These are phyloP conservation scores for Diarsia dahlii DNA, from an alignment of 2,888 invertebrate genomes.

Conservation along the genomic window DNA sequence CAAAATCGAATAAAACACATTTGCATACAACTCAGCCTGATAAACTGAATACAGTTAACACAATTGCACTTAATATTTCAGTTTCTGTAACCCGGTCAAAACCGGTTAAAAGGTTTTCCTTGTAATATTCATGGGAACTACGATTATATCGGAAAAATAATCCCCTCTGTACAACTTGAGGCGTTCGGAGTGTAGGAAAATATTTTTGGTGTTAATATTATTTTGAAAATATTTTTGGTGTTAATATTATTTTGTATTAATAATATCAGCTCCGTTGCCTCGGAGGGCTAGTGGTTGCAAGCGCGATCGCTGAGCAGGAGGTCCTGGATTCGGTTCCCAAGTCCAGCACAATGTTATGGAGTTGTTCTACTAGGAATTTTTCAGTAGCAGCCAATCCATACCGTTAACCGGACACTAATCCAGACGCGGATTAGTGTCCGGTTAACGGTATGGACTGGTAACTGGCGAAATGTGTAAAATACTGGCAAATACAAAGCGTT, in stretches of 20 bases:
- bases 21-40: constrained; percentile 9
- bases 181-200: constrained; percentile 3
- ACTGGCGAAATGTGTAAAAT: no score
- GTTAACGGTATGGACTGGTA: no score
- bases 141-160: constrained; percentile 32
- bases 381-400: no score
- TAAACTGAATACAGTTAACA: constrained; percentile 25
- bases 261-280: neutral
- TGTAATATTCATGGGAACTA: constrained; percentile 32
- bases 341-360: no score
- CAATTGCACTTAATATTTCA: constrained; percentile 26
- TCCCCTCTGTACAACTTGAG: neutral
- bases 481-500: no score
- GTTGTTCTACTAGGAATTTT: no score
- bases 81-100: constrained; percentile 22
- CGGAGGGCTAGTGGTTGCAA: no score
- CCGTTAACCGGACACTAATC: no score
- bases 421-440: no score
- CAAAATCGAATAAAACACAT: constrained; percentile 14
- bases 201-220: constrained; percentile 7
- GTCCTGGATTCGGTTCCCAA: no score
- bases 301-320: no score
- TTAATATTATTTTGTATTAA: constrained; percentile 12
- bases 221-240: constrained; percentile 9
- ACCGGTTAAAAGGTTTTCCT: constrained; percentile 43